Evolutionary conservation across 2,113 vertebrate genomes (phyloP).

Genomic region (Calonectris borealis): DNA sequence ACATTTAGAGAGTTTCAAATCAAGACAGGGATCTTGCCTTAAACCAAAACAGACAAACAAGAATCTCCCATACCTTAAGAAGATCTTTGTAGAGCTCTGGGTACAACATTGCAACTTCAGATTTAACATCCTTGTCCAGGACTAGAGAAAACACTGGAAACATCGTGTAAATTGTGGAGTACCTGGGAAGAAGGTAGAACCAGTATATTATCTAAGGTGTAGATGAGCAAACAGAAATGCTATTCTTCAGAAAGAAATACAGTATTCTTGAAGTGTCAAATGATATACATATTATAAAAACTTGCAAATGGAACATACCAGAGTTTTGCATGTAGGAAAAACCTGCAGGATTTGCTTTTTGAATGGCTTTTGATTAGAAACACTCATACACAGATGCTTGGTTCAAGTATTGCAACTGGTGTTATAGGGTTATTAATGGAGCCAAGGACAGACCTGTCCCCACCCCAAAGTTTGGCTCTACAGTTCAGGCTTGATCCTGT

Average conservation of each 20-base stretch:
- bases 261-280: background rate
- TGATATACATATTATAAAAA: background rate
- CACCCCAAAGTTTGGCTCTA: background rate
- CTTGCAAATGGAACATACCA: background rate
- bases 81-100: conserved; percentile 98
- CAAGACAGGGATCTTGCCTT: background rate
- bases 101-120: conserved; percentile 97
- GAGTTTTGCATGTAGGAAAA: background rate
- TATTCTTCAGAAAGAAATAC: background rate
- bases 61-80: conserved; percentile 80
- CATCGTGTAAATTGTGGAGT: conserved; percentile 98
- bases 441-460: background rate
- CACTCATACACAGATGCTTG: background rate
- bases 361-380: background rate
- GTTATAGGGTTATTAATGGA: background rate
- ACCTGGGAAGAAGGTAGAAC: conserved; percentile 70
- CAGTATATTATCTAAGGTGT: background rate
- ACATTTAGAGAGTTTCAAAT: background rate
- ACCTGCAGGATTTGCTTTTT: background rate
- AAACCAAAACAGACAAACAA: background rate
- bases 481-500: background rate
- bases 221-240: background rate
- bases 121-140: conserved; percentile 97
- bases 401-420: background rate
- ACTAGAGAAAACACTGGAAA: conserved; percentile 97